Conservation (phyloP, 2,797 vertebrate genomes). For the Diceros bicornis region DNA sequence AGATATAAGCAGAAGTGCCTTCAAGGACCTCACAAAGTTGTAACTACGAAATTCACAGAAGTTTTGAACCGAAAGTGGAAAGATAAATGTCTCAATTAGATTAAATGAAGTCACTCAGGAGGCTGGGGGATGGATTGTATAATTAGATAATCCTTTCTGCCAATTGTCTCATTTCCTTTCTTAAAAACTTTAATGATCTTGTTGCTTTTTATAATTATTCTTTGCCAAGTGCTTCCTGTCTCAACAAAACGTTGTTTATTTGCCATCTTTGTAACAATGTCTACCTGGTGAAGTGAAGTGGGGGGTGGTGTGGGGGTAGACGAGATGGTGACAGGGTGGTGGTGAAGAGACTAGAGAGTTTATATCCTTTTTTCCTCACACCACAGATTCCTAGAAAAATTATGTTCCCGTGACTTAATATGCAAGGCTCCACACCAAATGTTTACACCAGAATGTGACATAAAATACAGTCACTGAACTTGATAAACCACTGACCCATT, state of each 20-base stretch:
- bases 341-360: neutral
- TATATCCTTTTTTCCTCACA: neutral
- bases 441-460: neutral
- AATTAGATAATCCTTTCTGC: neutral
- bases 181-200: neutral
- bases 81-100: constrained; percentile 4
- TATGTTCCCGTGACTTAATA: neutral
- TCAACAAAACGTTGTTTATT: neutral
- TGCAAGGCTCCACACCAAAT: neutral
- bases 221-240: neutral
- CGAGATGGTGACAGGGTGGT: neutral
- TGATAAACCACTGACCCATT: neutral
- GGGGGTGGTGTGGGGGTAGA: neutral
- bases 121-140: neutral
- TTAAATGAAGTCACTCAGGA: neutral
- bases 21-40: neutral
- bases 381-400: neutral
- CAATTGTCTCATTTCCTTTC: constrained; percentile 25
- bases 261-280: neutral
- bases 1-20: neutral
- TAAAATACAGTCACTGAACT: neutral
- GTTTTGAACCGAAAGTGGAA: neutral
- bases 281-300: neutral
- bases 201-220: neutral
- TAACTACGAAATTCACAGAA: constrained; percentile 15